Evolutionary conservation across 2,888 invertebrate genomes (phyloP).

Genomic region (Coecobrya sp.): DNA sequence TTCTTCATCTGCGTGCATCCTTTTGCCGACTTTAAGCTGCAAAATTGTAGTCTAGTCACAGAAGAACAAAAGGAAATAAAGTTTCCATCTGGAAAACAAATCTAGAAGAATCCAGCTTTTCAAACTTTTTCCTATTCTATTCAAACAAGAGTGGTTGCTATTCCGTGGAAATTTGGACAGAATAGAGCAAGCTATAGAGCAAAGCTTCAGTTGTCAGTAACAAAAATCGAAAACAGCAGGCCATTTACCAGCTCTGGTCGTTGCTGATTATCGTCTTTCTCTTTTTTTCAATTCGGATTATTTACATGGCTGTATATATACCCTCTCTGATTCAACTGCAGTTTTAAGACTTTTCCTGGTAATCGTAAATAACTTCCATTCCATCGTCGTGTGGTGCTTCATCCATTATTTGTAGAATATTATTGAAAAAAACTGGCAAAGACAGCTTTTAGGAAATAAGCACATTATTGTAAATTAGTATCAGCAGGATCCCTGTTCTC

Average conservation of each 20-base stretch:
- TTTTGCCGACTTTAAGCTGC: constrained; percentile 24
- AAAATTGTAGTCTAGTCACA: constrained; percentile 61
- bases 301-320: background rate
- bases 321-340: constrained; percentile 50
- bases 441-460: constrained; percentile 16
- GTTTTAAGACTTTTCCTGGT: constrained; percentile 73
- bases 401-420: constrained; percentile 4
- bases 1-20: background rate
- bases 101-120: background rate
- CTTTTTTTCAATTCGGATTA: constrained; percentile 41
- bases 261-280: constrained; percentile 2
- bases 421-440: constrained; percentile 41
- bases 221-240: constrained; percentile 26
- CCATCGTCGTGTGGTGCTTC: constrained; percentile 14
- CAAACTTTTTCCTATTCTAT: background rate
- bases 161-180: background rate
- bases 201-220: background rate
- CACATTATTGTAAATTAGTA: constrained; percentile 50
- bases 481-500: constrained; percentile 32
- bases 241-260: background rate
- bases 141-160: background rate
- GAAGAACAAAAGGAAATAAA: constrained; percentile 25
- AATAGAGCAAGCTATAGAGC: background rate
- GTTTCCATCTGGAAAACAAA: constrained; percentile 59
- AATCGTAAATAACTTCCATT: constrained; percentile 65